Evolutionary conservation across 2,888 invertebrate species (phyloP), one percentile per base, ranked within the genome.

Genomic region (Actias luna): DNA sequence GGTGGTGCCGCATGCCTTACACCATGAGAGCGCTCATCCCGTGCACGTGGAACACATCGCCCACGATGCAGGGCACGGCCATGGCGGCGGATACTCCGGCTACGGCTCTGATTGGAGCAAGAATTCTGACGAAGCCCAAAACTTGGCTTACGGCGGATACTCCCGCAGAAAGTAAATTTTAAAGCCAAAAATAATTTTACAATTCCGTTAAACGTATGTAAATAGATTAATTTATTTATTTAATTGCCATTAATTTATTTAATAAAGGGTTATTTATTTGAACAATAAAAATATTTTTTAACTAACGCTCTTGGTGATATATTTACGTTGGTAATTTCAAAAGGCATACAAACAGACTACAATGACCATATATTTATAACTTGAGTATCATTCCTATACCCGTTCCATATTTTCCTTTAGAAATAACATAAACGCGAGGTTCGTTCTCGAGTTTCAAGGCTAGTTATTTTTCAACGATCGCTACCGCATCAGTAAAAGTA

Each of bases 91-190:
- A 10, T 81, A 79, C 73, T 86, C 84, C 63, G 81, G 84, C 74
- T 89, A 88, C 42, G 91, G 87, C 0, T 78, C 87, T 0, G 92
- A 92, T 80, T 92, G 92, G 92, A 92, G 84, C 87, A 92, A 92
- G 66, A 92, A 96, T 79, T 87, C 95, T 65, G 94, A 94, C 39
- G 94, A 95, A 65, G 94, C 94, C 50, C 94, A 96, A 71, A 94
- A 95, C 72, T 79, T 96, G 72, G 96, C 96, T 42, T 97, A 96
- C 87, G 94, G 93, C 76, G 96, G 94, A 52, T 94, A 95, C 82
- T 78, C 88, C n/a, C 89, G 86, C 71, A 78, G 77, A 69, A 82
- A 83, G 69, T 87, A 83, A 50, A 25, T 10, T 2, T n/a, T 12
- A 50, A 77, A 75, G 68, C 62, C 78, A 77, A 71, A 71, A 67